Evolutionary conservation across 2,888 invertebrate genomes (phyloP).

Genomic region (Hydroisotoma schaefferi): DNA sequence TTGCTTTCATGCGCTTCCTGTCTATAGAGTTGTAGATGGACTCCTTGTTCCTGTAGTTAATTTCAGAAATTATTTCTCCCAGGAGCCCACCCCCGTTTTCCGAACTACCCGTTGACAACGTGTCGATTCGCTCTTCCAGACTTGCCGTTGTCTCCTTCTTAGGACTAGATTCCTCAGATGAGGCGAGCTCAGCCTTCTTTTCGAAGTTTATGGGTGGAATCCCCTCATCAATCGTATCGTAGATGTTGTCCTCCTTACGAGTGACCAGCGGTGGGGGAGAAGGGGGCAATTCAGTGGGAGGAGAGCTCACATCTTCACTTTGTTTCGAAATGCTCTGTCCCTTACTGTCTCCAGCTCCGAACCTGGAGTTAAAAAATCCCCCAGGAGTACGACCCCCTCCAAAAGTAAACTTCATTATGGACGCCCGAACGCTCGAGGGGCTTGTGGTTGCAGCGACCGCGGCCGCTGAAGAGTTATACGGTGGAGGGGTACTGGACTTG

Average conservation of each 20-base stretch:
- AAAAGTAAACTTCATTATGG: slow-evolving; percentile 37
- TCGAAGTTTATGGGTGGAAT: neutral
- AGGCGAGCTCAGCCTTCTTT: slow-evolving; percentile 11
- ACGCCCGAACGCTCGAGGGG: slow-evolving; percentile 18
- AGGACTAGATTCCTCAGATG: slow-evolving; percentile 25
- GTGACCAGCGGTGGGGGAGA: slow-evolving; percentile 7
- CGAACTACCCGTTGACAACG: slow-evolving; percentile 56
- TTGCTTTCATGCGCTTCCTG: slow-evolving; percentile 36
- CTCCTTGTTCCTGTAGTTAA: slow-evolving; percentile 78
- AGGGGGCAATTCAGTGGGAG: slow-evolving; percentile 1
- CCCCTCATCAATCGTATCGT: slow-evolving; percentile 45
- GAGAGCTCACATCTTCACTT: neutral
- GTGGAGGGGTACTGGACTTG: slow-evolving; percentile 29
- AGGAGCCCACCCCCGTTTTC: slow-evolving; percentile 70
- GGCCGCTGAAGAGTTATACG: slow-evolving; percentile 14
- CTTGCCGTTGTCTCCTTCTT: slow-evolving; percentile 7
- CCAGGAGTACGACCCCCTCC: slow-evolving; percentile 20
- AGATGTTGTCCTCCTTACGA: slow-evolving; percentile 39
- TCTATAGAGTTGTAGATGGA: slow-evolving; percentile 64
- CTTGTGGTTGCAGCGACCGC: slow-evolving; percentile 7
- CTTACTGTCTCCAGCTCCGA: no score
- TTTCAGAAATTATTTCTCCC: slow-evolving; percentile 82
- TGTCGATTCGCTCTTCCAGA: slow-evolving; percentile 43
- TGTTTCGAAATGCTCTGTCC: neutral
- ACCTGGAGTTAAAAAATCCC: neutral